Percentiles rank a stretch among this genome's conserved stretches.
These are phyloP conservation scores for Orientallactaga sibirica DNA, from an alignment of 2,797 vertebrate species.

Conservation along the genomic window DNA sequence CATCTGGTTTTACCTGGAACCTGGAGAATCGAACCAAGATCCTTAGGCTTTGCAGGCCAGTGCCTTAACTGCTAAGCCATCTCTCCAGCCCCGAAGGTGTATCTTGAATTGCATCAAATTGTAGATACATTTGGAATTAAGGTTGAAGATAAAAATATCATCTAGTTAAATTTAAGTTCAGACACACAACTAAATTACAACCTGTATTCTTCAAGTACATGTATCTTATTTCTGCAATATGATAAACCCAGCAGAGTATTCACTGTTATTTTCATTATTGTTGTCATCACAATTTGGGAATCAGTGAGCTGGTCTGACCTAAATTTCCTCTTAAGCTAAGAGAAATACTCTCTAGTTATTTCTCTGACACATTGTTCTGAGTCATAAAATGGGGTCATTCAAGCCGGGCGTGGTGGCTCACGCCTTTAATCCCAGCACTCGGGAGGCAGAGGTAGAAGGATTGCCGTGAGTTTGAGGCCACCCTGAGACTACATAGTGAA, in stretches of 20 bases:
- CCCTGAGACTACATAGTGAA: too few species aligned
- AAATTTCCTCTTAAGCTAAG: neutral
- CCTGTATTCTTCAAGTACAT: neutral
- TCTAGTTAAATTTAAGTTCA: neutral
- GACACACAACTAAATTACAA: neutral
- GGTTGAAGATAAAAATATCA: constrained; percentile 13
- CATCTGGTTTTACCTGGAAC: too few species aligned
- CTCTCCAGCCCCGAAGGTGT: neutral
- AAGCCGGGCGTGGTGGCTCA: too few species aligned
- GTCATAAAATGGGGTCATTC: neutral
- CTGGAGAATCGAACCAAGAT: too few species aligned
- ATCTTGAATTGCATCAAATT: neutral
- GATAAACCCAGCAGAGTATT: neutral
- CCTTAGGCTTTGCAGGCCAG: too few species aligned
- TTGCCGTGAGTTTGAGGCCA: too few species aligned
- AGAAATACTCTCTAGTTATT: neutral
- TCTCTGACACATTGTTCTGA: neutral
- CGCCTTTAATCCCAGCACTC: too few species aligned
- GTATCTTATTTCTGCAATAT: neutral
- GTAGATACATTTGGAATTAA: neutral
- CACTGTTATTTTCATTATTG: neutral
- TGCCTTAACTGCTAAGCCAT: too few species aligned
- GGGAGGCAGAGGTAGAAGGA: too few species aligned
- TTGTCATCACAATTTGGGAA: neutral
- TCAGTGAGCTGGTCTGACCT: neutral